phyloP scores from a whole-genome alignment of 2,888 invertebrate species.

The Drosophila barbarae region DNA sequence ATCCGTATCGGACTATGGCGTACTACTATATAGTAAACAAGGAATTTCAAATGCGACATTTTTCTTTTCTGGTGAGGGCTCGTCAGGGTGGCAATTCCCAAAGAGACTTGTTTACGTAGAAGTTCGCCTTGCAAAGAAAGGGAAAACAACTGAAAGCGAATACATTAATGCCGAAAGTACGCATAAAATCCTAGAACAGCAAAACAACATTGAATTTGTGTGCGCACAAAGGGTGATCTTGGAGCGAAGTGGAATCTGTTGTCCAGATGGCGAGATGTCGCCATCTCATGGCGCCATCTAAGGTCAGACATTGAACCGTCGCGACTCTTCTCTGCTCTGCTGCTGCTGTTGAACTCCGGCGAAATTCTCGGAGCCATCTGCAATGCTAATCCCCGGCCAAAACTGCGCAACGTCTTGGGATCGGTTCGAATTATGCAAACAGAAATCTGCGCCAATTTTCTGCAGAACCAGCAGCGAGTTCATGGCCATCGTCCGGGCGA shows the following conservation, averaged over 20 bases:
- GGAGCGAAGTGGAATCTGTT: slow-evolving; percentile 2
- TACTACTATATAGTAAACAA: slow-evolving; percentile 24
- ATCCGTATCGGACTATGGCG: neutral
- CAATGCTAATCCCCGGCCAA: slow-evolving; percentile 55
- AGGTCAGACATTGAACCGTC: slow-evolving; percentile 66
- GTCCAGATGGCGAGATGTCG: slow-evolving; percentile 21
- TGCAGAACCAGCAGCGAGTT: slow-evolving; percentile 44
- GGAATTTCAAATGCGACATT: slow-evolving; percentile 21
- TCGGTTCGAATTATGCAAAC: slow-evolving; percentile 56
- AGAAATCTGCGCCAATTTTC: slow-evolving; percentile 65
- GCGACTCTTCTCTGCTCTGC: slow-evolving; percentile 13
- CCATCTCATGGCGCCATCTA: slow-evolving; percentile 58
- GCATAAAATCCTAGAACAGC: slow-evolving; percentile 23
- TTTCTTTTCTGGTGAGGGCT: slow-evolving; percentile 34
- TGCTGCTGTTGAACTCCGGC: slow-evolving; percentile 54
- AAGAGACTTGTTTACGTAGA: slow-evolving; percentile 27
- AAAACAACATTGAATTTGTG: slow-evolving; percentile 25
- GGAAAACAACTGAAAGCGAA: slow-evolving; percentile 38
- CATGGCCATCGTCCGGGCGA: slow-evolving; percentile 59
- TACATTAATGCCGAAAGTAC: slow-evolving; percentile 16
- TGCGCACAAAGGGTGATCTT: slow-evolving; percentile 30
- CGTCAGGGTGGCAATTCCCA: slow-evolving; percentile 15
- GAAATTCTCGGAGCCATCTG: slow-evolving; percentile 46
- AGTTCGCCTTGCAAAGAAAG: slow-evolving; percentile 33
- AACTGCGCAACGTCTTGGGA: slow-evolving; percentile 50